A percentile compares a stretch with the other conserved stretches of the same genome.
phyloP scores from a whole-genome alignment of 2,113 vertebrate species.

The Cyprinodon tularosa region DNA sequence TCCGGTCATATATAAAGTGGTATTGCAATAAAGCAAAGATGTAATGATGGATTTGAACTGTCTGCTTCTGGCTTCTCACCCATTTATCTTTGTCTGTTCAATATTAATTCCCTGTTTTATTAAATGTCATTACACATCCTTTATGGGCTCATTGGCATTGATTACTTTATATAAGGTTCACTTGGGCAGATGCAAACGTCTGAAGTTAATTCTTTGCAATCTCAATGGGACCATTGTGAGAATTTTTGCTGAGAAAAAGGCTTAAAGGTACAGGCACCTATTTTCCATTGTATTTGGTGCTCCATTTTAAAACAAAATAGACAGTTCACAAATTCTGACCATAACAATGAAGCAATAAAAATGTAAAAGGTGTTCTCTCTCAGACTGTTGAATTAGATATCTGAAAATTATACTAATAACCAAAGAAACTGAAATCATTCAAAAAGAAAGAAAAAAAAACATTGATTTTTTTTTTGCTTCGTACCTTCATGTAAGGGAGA shows the following conservation, averaged over 20 bases:
- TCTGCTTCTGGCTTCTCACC: not conserved
- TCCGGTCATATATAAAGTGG: not conserved
- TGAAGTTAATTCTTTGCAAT: not conserved
- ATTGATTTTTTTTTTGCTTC: slow-evolving; percentile 24
- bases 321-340: slow-evolving; percentile 18
- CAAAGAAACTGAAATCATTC: slow-evolving; percentile 46
- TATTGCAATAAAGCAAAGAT: not conserved
- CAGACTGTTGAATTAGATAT: not conserved
- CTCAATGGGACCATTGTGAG: not conserved
- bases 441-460: slow-evolving; percentile 3
- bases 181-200: not conserved
- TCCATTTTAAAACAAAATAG: slow-evolving; percentile 49
- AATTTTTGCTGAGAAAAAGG: not conserved
- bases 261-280: not conserved
- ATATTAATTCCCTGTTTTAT: not conserved
- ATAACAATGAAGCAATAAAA: slow-evolving; percentile 21
- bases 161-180: not conserved
- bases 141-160: not conserved
- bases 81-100: not conserved
- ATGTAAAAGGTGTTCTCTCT: not conserved
- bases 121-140: not conserved
- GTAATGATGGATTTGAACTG: not conserved
- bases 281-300: slow-evolving; percentile 18
- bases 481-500: slow-evolving; percentile 2
- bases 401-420: slow-evolving; percentile 5